Evolutionary conservation across 1,140 invertebrate genomes (phyloP).

Genomic region (Prorops nasuta): DNA sequence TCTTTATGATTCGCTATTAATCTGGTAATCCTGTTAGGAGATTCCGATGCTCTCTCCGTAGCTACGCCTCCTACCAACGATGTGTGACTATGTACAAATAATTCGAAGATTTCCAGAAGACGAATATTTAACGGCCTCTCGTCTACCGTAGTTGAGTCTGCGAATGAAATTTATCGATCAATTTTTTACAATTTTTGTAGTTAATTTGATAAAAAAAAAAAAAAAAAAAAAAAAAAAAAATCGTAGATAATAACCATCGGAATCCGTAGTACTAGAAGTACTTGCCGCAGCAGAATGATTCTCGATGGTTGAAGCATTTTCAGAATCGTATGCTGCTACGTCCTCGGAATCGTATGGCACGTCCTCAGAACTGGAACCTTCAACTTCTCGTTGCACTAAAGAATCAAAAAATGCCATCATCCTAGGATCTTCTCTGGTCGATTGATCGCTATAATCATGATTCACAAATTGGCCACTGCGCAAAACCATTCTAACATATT

Average conservation of each 20-base stretch:
- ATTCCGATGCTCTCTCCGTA: constrained; percentile 40
- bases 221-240: constrained; percentile 4
- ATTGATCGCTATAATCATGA: constrained; percentile 79
- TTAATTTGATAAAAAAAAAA: constrained; percentile 28
- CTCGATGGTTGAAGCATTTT: too few species aligned
- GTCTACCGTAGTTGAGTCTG: constrained; percentile 21
- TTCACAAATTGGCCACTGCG: constrained; percentile 74
- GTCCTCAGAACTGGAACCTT: constrained; percentile 64
- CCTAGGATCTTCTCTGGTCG: constrained; percentile 83
- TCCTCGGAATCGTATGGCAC: constrained; percentile 22
- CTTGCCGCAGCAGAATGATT: constrained; percentile 27
- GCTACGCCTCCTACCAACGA: constrained; percentile 20
- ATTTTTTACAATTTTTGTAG: too few species aligned
- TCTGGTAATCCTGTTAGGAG: constrained; percentile 47
- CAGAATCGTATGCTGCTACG: constrained; percentile 41
- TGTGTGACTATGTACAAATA: constrained; percentile 23
- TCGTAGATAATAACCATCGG: constrained; percentile 35
- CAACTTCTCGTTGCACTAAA: constrained; percentile 84
- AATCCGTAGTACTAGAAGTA: constrained; percentile 36
- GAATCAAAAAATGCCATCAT: constrained; percentile 98
- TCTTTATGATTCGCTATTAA: constrained; percentile 47
- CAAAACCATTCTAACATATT: constrained; percentile 81
- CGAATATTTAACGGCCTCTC: too few species aligned
- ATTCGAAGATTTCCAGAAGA: constrained; percentile 32
- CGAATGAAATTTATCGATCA: too few species aligned